These are phyloP conservation scores for Drosophila subsilvestris DNA, from an alignment of 2,888 invertebrate species.

Conservation along the genomic window DNA sequence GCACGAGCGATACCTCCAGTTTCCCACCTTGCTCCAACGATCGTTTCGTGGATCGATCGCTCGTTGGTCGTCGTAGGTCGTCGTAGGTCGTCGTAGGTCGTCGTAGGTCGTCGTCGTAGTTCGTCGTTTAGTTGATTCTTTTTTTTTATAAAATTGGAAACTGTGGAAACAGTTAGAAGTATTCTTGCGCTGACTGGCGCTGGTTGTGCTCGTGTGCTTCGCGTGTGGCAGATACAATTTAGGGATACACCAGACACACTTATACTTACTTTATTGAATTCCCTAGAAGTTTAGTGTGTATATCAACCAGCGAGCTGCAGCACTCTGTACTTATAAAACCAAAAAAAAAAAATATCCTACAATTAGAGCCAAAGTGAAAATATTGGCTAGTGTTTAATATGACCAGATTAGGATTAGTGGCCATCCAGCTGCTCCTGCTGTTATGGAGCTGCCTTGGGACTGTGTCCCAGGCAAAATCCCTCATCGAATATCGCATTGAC, in stretches of 20 bases:
- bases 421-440: constrained; percentile 40
- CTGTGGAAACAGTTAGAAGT: constrained; percentile 73
- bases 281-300: constrained; percentile 29
- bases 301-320: constrained; percentile 19
- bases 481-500: constrained; percentile 36
- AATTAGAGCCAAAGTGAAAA: constrained; percentile 2
- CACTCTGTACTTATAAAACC: constrained; percentile 19
- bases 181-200: constrained; percentile 75
- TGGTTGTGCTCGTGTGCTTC: constrained; percentile 62
- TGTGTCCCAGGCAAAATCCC: constrained; percentile 44
- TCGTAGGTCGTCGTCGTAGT: constrained; percentile 15
- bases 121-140: constrained; percentile 27
- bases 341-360: not conserved
- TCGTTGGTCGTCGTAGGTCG: constrained; percentile 16
- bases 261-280: constrained; percentile 2
- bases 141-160: constrained; percentile 65
- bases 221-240: constrained; percentile 16
- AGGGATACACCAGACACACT: constrained; percentile 25
- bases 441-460: constrained; percentile 53
- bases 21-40: constrained; percentile 25
- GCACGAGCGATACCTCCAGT: constrained; percentile 22
- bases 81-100: constrained; percentile 17
- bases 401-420: constrained; percentile 23
- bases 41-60: constrained; percentile 29
- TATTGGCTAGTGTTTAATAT: constrained; percentile 47